Evolutionary conservation across 2,797 vertebrate species (phyloP).

Genomic region (Gambusia yucatana): DNA sequence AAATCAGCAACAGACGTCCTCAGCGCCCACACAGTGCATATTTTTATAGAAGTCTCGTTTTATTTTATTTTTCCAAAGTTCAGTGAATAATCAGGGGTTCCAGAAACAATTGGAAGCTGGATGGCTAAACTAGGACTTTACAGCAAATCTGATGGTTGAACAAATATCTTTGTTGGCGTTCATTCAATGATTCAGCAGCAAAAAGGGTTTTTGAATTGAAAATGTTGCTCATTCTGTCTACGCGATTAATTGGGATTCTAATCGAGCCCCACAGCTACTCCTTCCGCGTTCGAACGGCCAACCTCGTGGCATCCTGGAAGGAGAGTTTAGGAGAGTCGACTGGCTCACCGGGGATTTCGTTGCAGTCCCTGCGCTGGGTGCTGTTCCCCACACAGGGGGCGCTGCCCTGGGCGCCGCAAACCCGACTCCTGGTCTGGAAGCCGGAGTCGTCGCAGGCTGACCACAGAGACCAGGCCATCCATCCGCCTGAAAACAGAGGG

Average conservation of each 20-base stretch:
- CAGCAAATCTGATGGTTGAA: not conserved
- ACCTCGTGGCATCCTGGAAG: not conserved
- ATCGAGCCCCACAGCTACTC: not conserved
- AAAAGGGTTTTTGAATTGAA: too few species aligned
- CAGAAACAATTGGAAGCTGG: not conserved
- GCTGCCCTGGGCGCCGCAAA: conserved; percentile 79
- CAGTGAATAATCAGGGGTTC: not conserved
- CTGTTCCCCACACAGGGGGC: conserved; percentile 88
- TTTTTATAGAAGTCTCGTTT: not conserved
- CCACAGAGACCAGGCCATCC: conserved; percentile 97
- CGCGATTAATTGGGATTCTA: not conserved
- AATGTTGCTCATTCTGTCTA: not conserved
- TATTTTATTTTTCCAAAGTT: not conserved
- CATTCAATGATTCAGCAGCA: too few species aligned
- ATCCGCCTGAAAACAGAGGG: conserved; percentile 85
- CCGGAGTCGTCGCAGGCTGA: conserved; percentile 91
- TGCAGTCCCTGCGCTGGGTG: conserved; percentile 92
- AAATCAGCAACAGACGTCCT: not conserved
- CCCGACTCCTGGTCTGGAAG: conserved; percentile 88
- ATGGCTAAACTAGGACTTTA: not conserved
- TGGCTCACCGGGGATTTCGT: conserved; percentile 91
- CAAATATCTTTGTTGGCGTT: not conserved
- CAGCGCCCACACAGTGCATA: not conserved
- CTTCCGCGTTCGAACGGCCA: not conserved
- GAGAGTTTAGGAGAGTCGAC: not conserved